phyloP scores from a whole-genome alignment of 1,140 invertebrate species.

The Aphis craccivora region DNA sequence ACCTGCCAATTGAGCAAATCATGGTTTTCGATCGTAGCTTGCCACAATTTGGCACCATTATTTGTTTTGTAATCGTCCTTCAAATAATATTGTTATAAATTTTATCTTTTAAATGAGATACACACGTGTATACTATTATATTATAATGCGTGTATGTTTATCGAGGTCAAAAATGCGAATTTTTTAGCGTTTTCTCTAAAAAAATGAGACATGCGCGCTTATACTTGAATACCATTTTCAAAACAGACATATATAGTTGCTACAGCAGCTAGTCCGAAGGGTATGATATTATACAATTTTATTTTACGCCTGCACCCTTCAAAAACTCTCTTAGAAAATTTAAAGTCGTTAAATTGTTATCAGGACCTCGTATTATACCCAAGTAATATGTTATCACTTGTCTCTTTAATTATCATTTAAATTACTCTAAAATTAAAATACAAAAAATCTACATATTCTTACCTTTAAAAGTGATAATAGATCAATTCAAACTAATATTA shows the following conservation, averaged over 20 bases:
- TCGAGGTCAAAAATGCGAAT: neutral
- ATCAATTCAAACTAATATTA: neutral
- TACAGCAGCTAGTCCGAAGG: too few species aligned
- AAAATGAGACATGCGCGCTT: neutral
- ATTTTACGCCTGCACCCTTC: neutral
- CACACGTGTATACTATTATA: neutral
- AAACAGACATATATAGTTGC: neutral
- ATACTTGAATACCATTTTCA: neutral
- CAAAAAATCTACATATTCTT: neutral
- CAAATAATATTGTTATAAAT: neutral
- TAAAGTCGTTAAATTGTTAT: neutral
- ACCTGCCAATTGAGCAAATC: neutral
- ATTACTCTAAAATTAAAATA: neutral
- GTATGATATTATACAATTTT: neutral
- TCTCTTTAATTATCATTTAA: neutral
- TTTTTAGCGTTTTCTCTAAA: neutral
- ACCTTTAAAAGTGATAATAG: neutral
- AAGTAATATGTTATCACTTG: too few species aligned
- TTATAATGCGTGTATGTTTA: neutral
- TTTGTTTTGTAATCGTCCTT: neutral
- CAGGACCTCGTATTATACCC: neutral
- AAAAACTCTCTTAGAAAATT: neutral
- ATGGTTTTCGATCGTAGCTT: neutral
- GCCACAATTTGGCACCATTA: too few species aligned
- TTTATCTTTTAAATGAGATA: neutral